These are phyloP conservation scores for Chionis minor DNA, from an alignment of 2,113 vertebrate genomes.

Conservation along the genomic window DNA sequence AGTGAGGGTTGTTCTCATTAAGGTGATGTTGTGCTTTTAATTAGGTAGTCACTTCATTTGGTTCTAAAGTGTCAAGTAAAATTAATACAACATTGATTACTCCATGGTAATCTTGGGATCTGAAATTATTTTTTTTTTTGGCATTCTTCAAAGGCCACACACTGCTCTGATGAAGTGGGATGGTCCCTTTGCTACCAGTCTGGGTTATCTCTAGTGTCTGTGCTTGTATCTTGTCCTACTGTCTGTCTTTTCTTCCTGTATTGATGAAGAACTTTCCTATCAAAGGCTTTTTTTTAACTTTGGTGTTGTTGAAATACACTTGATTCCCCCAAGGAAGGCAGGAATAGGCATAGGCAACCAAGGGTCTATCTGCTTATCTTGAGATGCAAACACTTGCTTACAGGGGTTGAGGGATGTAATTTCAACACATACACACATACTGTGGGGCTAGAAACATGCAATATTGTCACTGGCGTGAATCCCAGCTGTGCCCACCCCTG, in stretches of 20 bases:
- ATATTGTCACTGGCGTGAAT: background rate
- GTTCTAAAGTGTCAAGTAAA: background rate
- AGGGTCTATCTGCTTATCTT: background rate
- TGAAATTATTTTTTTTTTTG: background rate
- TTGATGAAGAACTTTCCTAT: background rate
- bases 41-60: constrained; percentile 5
- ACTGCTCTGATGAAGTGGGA: background rate
- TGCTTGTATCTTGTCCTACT: background rate
- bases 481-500: background rate
- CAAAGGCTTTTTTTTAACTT: background rate
- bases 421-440: background rate
- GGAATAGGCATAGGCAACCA: background rate
- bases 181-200: background rate
- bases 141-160: background rate
- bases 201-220: background rate
- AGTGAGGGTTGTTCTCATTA: constrained; percentile 17
- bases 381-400: background rate
- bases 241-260: background rate
- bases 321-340: background rate
- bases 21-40: constrained; percentile 50
- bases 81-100: background rate
- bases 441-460: background rate
- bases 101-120: background rate
- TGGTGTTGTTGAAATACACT: background rate
- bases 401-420: background rate